These are phyloP conservation scores for Manacus vitellinus DNA, from an alignment of 2,113 vertebrate genomes.

Conservation along the genomic window DNA sequence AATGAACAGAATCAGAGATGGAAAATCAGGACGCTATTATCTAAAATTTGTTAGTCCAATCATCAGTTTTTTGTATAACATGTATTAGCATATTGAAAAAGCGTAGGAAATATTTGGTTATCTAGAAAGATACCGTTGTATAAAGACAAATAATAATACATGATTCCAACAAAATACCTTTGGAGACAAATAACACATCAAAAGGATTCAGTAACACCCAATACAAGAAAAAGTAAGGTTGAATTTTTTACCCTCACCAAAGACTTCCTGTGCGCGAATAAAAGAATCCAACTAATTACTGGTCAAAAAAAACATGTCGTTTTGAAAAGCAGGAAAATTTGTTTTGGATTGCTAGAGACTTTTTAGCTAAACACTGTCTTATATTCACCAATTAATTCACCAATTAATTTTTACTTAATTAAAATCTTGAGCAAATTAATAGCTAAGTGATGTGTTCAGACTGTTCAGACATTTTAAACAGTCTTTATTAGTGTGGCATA, in stretches of 20 bases:
- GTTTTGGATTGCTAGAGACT: neutral
- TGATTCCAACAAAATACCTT: neutral
- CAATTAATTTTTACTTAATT: neutral
- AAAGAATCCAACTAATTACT: neutral
- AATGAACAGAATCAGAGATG: neutral
- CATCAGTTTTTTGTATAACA: neutral
- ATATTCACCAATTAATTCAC: neutral
- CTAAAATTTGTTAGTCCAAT: neutral
- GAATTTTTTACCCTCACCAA: neutral
- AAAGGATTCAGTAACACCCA: neutral
- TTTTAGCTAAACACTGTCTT: neutral
- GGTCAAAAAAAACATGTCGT: neutral
- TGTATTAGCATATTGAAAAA: neutral
- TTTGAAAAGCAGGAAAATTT: neutral
- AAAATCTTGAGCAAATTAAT: neutral
- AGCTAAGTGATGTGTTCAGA: neutral
- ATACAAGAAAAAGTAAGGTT: neutral
- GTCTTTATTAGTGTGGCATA: rapidly evolving
- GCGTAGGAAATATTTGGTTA: neutral
- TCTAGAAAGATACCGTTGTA: neutral
- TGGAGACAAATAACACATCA: neutral
- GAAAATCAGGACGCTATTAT: neutral
- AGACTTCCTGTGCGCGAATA: neutral
- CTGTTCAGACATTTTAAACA: neutral
- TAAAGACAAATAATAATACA: neutral